These are phyloP conservation scores for Hestina assimilis DNA, from an alignment of 1,140 invertebrate genomes.

Conservation along the genomic window DNA sequence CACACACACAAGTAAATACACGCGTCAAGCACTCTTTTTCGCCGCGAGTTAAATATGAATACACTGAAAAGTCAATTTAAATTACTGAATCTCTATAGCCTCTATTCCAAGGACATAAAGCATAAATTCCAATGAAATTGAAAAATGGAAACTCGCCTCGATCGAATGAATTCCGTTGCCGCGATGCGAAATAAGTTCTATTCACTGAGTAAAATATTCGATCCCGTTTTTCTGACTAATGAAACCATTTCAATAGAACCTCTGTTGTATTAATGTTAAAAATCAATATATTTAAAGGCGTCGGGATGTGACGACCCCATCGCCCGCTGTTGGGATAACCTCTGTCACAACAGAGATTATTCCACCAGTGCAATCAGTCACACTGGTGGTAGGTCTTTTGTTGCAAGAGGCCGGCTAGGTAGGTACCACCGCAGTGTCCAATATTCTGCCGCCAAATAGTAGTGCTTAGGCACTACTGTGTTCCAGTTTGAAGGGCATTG, in stretches of 20 bases:
- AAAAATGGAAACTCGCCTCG: constrained; percentile 1
- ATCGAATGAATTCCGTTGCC: constrained; percentile 9
- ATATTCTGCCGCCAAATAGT: too few relatives aligned
- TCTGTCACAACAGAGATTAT: too few relatives aligned
- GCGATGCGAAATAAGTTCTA: constrained; percentile 45
- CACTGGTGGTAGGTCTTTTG: too few relatives aligned
- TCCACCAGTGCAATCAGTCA: too few relatives aligned
- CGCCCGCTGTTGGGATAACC: too few relatives aligned
- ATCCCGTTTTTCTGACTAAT: constrained; percentile 47
- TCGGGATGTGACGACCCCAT: too few relatives aligned
- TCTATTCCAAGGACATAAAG: constrained; percentile 3
- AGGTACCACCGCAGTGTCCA: too few relatives aligned
- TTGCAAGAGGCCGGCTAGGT: too few relatives aligned
- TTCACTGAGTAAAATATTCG: constrained; percentile 58
- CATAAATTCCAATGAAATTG: not conserved
- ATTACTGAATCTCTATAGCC: not conserved
- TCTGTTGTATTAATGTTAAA: not conserved
- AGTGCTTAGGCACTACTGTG: too few relatives aligned
- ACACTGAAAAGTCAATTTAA: constrained; percentile 11
- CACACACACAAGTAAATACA: constrained; percentile 1
- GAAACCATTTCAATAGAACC: constrained; percentile 48
- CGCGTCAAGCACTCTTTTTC: constrained; percentile 5
- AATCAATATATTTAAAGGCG: too few relatives aligned
- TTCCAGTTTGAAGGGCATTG: too few relatives aligned
- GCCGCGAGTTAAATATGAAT: constrained; percentile 9